Evolutionary conservation across 2,113 vertebrate genomes (phyloP).

Genomic region (Columba janthina): DNA sequence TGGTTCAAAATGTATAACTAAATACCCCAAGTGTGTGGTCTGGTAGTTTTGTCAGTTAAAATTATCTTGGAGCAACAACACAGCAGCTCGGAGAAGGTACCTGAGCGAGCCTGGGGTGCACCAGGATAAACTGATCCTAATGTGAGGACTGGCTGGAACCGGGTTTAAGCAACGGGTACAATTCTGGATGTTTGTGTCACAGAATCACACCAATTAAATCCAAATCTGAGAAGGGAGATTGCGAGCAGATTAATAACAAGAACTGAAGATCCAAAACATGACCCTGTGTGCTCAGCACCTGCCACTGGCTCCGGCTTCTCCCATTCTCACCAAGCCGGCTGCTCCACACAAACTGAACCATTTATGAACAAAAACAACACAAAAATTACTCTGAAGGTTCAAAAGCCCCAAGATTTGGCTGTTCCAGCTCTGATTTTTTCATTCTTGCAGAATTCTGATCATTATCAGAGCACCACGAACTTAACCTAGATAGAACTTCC

Average conservation of each 20-base stretch:
- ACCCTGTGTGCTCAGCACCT: not conserved
- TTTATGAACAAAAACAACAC: not conserved
- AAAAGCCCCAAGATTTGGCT: not conserved
- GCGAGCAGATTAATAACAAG: not conserved
- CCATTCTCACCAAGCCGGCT: not conserved
- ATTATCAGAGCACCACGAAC: not conserved
- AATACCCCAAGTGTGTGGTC: not conserved
- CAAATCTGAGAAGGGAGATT: conserved; percentile 19
- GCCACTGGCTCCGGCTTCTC: not conserved
- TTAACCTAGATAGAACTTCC: not conserved
- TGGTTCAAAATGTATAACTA: not conserved
- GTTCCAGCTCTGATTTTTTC: not conserved
- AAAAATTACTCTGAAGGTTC: not conserved
- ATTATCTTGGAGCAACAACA: not conserved
- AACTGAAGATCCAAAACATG: not conserved
- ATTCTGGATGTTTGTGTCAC: not conserved
- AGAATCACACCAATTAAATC: not conserved
- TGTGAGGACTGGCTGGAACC: not conserved
- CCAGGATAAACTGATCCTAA: not conserved
- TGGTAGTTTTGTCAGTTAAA: not conserved
- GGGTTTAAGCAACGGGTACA: conserved; percentile 10
- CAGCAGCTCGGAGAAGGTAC: not conserved
- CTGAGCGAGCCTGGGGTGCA: not conserved
- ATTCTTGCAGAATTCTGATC: conserved; percentile 6
- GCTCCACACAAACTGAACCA: not conserved